A percentile compares a stretch with the other conserved stretches of the same genome.
Conservation (phyloP, 2,113 vertebrate genomes). For the Aldabrachelys gigantea region DNA sequence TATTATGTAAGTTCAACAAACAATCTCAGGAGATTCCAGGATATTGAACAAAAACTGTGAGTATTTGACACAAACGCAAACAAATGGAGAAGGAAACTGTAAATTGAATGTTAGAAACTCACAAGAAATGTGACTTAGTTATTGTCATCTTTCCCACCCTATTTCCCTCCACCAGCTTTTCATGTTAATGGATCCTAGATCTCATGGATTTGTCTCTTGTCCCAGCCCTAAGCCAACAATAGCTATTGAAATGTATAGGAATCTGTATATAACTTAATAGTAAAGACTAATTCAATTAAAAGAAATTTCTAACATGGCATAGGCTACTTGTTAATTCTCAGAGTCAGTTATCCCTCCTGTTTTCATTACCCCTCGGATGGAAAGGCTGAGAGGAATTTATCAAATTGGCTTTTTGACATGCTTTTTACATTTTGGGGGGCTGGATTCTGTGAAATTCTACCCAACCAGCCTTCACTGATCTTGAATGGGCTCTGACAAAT, state of each 20-base stretch:
- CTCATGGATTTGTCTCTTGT: conserved; percentile 41
- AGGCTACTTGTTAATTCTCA: conserved; percentile 7
- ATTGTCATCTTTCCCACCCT: neutral
- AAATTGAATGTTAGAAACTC: neutral
- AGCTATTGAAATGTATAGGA: conserved; percentile 23
- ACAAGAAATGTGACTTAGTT: conserved; percentile 1
- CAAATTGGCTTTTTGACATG: neutral
- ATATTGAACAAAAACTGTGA: neutral
- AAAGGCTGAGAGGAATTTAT: conserved; percentile 2
- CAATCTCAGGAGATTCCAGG: neutral
- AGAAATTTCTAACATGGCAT: neutral
- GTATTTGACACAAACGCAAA: neutral
- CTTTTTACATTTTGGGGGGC: neutral
- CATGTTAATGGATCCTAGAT: neutral
- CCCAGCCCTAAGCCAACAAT: conserved; percentile 22
- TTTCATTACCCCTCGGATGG: neutral
- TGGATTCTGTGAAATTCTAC: too few relatives aligned
- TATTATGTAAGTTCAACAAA: neutral
- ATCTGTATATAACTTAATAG: neutral
- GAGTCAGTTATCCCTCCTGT: neutral
- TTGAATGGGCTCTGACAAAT: neutral
- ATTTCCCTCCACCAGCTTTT: neutral
- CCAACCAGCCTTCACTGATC: neutral
- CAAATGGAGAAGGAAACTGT: neutral
- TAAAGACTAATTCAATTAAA: neutral